phyloP scores from a whole-genome alignment of 1,140 invertebrate species.

The Lethrus apterus region DNA sequence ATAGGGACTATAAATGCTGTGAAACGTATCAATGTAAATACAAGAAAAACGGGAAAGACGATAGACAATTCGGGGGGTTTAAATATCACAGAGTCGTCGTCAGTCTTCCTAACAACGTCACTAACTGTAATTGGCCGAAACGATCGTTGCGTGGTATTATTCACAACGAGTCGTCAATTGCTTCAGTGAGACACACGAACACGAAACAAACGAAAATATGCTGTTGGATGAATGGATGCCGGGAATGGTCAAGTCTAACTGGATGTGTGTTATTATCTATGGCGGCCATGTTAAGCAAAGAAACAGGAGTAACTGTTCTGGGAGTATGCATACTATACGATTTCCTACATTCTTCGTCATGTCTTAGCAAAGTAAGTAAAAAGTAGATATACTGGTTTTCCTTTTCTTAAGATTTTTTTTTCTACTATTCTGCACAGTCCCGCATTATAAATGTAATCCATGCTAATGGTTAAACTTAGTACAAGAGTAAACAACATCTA shows the following conservation, averaged over 20 bases:
- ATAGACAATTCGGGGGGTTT: slow-evolving; percentile 4
- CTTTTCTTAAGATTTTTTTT: no score
- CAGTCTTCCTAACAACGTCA: slow-evolving; percentile 29
- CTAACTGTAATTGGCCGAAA: slow-evolving; percentile 34
- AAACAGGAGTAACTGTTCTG: slow-evolving; percentile 86
- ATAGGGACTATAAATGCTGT: slow-evolving; percentile 45
- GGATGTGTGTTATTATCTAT: slow-evolving; percentile 51
- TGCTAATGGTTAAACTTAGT: no score
- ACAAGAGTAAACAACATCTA: no score
- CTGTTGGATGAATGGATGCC: slow-evolving; percentile 41
- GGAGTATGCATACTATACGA: slow-evolving; percentile 79
- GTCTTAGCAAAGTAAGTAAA: no score
- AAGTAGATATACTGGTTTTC: no score
- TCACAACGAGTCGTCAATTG: no score
- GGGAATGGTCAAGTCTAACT: slow-evolving; percentile 48
- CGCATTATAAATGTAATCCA: no score
- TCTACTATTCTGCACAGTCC: no score
- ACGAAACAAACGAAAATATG: no score
- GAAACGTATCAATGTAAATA: no score
- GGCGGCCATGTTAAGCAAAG: slow-evolving; percentile 77
- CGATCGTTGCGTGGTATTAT: background rate
- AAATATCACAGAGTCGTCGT: slow-evolving; percentile 21
- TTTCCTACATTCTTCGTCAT: slow-evolving; percentile 44
- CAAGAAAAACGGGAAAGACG: background rate
- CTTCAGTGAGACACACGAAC: no score